Conservation (phyloP, 2,113 vertebrate species). For the Urocitellus parryii region DNA sequence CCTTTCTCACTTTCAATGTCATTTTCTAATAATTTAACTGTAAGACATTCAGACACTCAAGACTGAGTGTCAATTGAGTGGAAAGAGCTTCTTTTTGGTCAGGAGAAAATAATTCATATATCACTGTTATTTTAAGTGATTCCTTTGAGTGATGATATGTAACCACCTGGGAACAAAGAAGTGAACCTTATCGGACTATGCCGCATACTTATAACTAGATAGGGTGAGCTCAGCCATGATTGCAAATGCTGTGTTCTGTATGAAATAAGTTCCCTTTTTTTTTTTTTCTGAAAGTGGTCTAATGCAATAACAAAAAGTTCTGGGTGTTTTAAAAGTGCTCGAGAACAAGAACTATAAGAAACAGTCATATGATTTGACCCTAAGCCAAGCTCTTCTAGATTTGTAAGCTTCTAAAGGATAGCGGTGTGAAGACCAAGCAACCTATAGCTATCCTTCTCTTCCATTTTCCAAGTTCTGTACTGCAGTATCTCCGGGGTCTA, state of each 20-base stretch:
- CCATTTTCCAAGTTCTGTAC: neutral
- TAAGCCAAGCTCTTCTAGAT: neutral
- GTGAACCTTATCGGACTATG: constrained; percentile 69
- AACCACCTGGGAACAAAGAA: constrained; percentile 76
- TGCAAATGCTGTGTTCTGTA: neutral
- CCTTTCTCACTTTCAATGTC: constrained; percentile 66
- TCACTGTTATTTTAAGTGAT: constrained; percentile 82
- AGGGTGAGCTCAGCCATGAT: constrained; percentile 54
- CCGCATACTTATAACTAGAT: constrained; percentile 62
- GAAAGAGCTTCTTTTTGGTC: constrained; percentile 78
- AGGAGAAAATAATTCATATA: constrained; percentile 80
- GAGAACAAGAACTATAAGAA: neutral
- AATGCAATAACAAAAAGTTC: neutral
- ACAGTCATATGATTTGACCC: neutral
- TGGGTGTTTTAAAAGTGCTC: neutral
- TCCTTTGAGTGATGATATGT: constrained; percentile 80
- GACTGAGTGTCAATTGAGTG: constrained; percentile 80
- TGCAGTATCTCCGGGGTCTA: neutral
- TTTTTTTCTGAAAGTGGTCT: constrained; percentile 66
- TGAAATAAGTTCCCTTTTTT: constrained; percentile 51
- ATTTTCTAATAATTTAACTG: constrained; percentile 79
- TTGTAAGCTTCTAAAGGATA: neutral
- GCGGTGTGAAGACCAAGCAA: neutral
- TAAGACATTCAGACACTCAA: constrained; percentile 79
- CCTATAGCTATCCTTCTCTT: fast-evolving